Base-by-base conservation (phyloP, 2,888 invertebrate species). In the Agrypnus murinus region DNA sequence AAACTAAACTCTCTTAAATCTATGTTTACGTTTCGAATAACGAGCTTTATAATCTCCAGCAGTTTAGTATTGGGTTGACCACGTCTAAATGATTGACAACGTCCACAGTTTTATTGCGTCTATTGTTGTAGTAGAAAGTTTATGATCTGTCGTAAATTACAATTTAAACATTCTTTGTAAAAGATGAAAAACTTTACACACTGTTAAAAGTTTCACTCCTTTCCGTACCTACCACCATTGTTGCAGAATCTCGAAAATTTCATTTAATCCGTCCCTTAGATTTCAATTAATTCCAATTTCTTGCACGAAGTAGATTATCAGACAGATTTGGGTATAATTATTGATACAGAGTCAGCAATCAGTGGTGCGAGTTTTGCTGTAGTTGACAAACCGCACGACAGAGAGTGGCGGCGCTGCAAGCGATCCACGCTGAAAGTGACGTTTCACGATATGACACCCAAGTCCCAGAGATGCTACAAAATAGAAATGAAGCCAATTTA, bases 311-410 rank as follows among this genome's bases (percentile, higher is more conserved):
- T 34, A 34, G 25, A 25, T 25, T 9, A 38, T 14, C 36, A 34
- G 55, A 65, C 55, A 60, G 53, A 59, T 65, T 38, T 65, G 62
- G 60, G 70, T 71, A 63, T 73, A 71, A 75, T 75, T 75, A 75
- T 75, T 75, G 75, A 73, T 69, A 72, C 66, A 45, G 65, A 73
- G 75, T 75, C 75, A 75, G 75, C 75, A 72, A 67, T 70, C 65
- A 63, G 73, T 36, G 67, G 63, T 67, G 48, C 67, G 68, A 75
- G 75, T 73, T 75, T 73, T 72, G 73, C 75, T 75, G 73, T 63
- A 74, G 75, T 75, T 72, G 75, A 74, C 74, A 75, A 75, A 75
- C 75, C 75, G 60, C 75, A 75, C 67, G 69, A 70, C 72, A 68
- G 62, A 68, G 65, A 65, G 67, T 65, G 71, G 67, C 64, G 71